A percentile compares a stretch with the other conserved stretches of the same genome.
phyloP scores from a whole-genome alignment of 2,797 vertebrate genomes.

The Bovichtus diacanthus region DNA sequence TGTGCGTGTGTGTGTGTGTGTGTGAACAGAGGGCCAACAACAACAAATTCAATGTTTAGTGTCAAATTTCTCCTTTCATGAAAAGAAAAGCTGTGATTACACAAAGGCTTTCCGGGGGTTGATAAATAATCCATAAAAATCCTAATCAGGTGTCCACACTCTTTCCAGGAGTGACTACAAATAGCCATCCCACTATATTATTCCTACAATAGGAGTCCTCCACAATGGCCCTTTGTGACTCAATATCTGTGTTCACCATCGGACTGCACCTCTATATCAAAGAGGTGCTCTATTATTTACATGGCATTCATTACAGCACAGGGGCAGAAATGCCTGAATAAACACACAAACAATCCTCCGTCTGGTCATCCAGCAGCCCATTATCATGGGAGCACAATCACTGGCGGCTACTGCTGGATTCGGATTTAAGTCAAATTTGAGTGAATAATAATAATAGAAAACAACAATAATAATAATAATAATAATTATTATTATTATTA shows the following conservation, averaged over 20 bases:
- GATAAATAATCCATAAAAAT: conserved; percentile 47
- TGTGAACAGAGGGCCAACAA: conserved; percentile 28
- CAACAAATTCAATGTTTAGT: conserved; percentile 7
- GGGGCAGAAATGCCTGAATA: conserved; percentile 54
- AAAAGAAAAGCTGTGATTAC: conserved; percentile 15
- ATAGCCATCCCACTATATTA: conserved; percentile 28
- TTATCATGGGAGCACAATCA: conserved; percentile 49
- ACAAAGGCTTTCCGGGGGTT: conserved; percentile 8
- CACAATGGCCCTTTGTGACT: conserved; percentile 51
- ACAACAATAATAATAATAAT: no score
- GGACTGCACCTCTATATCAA: conserved; percentile 43
- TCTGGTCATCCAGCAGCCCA: conserved; percentile 36
- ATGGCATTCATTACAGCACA: conserved; percentile 42
- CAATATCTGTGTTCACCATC: conserved; percentile 46
- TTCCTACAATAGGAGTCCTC: conserved; percentile 34
- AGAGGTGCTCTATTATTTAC: conserved; percentile 56
- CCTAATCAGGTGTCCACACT: conserved; percentile 39
- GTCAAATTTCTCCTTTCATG: conserved; percentile 7
- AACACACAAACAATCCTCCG: conserved; percentile 55
- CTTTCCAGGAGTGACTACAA: conserved; percentile 33
- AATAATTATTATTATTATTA: no score
- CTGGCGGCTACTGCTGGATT: conserved; percentile 21
- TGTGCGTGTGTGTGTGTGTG: no score
- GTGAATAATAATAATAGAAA: not conserved
- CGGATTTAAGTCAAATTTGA: conserved; percentile 14